phyloP scores from a whole-genome alignment of 2,888 invertebrate species.

The Plutella xylostella region DNA sequence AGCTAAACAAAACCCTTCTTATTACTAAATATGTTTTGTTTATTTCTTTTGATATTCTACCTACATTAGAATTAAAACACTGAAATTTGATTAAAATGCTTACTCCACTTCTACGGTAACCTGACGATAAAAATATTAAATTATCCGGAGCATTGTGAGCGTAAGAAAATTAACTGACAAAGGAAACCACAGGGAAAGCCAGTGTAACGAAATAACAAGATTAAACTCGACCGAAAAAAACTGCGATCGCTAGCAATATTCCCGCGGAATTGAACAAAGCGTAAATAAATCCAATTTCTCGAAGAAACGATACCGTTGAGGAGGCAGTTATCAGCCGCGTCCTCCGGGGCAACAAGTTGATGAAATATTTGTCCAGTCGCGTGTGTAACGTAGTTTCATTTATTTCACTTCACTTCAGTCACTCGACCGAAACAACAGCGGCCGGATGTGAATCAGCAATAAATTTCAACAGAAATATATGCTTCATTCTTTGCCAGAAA shows the following conservation, averaged over 20 bases:
- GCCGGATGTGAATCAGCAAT: conserved; percentile 55
- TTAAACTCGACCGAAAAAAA: too few relatives aligned
- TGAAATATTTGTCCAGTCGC: conserved; percentile 65
- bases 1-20: too few relatives aligned
- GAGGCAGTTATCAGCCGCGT: conserved; percentile 35
- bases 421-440: conserved; percentile 59
- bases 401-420: conserved; percentile 61
- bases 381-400: conserved; percentile 64
- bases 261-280: conserved; percentile 5
- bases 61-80: too few relatives aligned
- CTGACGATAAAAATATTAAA: too few relatives aligned
- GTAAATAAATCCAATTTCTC: conserved; percentile 31
- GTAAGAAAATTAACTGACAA: too few relatives aligned
- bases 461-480: conserved; percentile 45
- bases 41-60: too few relatives aligned
- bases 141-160: too few relatives aligned
- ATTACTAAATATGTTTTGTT: too few relatives aligned
- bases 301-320: conserved; percentile 8
- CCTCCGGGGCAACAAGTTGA: conserved; percentile 60
- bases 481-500: conserved; percentile 28
- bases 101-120: too few relatives aligned
- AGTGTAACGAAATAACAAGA: too few relatives aligned
- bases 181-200: too few relatives aligned
- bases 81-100: too few relatives aligned
- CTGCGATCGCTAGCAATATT: conserved; percentile 3